A percentile compares a stretch with the other conserved stretches of the same genome.
Evolutionary conservation across 2,888 invertebrate genomes (phyloP).

Genomic region (Aspidiotus destructor): DNA sequence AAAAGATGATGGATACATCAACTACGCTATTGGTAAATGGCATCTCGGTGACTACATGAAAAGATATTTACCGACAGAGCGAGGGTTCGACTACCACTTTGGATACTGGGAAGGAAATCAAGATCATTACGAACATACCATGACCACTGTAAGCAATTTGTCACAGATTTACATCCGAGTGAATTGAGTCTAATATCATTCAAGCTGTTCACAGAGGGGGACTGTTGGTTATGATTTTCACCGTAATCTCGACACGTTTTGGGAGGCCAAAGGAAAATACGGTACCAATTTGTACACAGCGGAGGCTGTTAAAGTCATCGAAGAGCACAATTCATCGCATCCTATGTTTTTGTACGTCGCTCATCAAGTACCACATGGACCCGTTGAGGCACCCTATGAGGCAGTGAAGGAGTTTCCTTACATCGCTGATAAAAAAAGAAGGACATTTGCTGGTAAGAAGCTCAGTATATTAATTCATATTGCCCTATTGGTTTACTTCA

Average conservation of each 20-base stretch:
- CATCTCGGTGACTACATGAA: slow-evolving; percentile 46
- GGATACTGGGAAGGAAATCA: slow-evolving; percentile 74
- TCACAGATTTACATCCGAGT: too few relatives aligned
- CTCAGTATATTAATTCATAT: background rate
- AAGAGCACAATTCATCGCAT: slow-evolving; percentile 52
- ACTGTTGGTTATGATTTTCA: slow-evolving; percentile 56
- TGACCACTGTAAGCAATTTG: slow-evolving; percentile 57
- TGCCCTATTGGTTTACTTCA: too few relatives aligned
- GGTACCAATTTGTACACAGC: slow-evolving; percentile 74
- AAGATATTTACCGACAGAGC: slow-evolving; percentile 55
- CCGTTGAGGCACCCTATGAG: slow-evolving; percentile 66
- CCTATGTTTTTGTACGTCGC: slow-evolving; percentile 81
- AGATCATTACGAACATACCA: slow-evolving; percentile 80
- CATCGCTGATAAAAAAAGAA: slow-evolving; percentile 59
- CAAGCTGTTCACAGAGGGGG: slow-evolving; percentile 37
- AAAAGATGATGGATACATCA: slow-evolving; percentile 45
- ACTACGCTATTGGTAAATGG: slow-evolving; percentile 51
- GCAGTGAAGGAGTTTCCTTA: slow-evolving; percentile 55
- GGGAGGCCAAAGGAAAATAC: slow-evolving; percentile 69
- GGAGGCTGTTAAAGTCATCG: slow-evolving; percentile 63
- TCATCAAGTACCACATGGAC: slow-evolving; percentile 82
- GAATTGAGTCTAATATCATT: too few relatives aligned
- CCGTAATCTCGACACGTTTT: slow-evolving; percentile 56
- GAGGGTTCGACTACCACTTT: slow-evolving; percentile 72
- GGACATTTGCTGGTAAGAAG: slow-evolving; percentile 64